Percentiles rank a stretch among this genome's conserved stretches.
Conservation (phyloP, 2,113 vertebrate species). For the Epinephelus lanceolatus region DNA sequence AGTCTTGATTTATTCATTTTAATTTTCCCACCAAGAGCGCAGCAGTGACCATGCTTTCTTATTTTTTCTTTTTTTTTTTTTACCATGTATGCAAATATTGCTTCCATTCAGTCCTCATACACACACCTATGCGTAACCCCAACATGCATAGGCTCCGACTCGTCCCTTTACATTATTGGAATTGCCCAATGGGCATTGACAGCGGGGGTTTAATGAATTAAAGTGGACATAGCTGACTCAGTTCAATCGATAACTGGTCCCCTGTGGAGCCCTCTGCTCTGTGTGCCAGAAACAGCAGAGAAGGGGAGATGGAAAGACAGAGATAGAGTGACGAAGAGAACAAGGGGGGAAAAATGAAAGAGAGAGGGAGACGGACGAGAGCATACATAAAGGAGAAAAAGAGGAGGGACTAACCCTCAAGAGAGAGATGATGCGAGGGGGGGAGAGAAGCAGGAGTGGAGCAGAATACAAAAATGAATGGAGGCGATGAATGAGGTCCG, state of each 20-base stretch:
- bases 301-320: slow-evolving; percentile 43
- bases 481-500: slow-evolving; percentile 48
- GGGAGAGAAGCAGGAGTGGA: slow-evolving; percentile 39
- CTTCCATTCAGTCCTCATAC: slow-evolving; percentile 24
- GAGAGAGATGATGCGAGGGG: slow-evolving; percentile 55
- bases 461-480: slow-evolving; percentile 59
- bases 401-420: slow-evolving; percentile 45
- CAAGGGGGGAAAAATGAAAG: slow-evolving; percentile 45
- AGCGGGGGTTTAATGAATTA: slow-evolving; percentile 85
- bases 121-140: slow-evolving; percentile 60
- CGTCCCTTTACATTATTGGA: slow-evolving; percentile 81
- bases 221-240: slow-evolving; percentile 87
- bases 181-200: slow-evolving; percentile 84
- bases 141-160: slow-evolving; percentile 45
- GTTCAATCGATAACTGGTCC: slow-evolving; percentile 81
- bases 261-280: slow-evolving; percentile 65
- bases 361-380: slow-evolving; percentile 37
- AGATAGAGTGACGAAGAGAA: slow-evolving; percentile 59
- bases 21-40: slow-evolving; percentile 20
- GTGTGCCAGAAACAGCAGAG: slow-evolving; percentile 56
- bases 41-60: neutral
- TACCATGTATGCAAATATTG: slow-evolving; percentile 25
- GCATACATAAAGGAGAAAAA: slow-evolving; percentile 49
- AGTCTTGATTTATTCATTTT: slow-evolving; percentile 48
- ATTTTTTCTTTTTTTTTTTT: neutral